A percentile compares a stretch with the other conserved stretches of the same genome.
Evolutionary conservation across 2,888 invertebrate genomes (phyloP).

Genomic region (Ophioninae sp.): DNA sequence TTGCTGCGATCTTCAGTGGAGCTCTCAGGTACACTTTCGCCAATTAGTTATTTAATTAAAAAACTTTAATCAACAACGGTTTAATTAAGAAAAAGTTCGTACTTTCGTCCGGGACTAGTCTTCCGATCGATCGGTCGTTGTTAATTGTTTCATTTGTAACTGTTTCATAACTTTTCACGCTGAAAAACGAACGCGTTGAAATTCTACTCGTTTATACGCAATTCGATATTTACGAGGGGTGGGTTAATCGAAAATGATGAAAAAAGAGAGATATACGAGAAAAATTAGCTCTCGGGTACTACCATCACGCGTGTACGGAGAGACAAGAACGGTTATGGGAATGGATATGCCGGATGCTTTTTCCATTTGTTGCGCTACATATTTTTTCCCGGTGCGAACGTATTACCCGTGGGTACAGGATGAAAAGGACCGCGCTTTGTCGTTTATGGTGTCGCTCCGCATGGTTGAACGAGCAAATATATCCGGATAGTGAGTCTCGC

Average conservation of each 20-base stretch:
- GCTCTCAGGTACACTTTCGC: constrained; percentile 83
- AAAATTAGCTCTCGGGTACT: constrained; percentile 1
- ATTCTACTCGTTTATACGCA: background rate
- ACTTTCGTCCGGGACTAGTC: background rate
- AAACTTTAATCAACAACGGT: background rate
- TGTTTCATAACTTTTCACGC: background rate
- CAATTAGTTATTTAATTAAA: no score
- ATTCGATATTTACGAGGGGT: background rate
- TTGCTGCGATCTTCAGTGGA: constrained; percentile 88
- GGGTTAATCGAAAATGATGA: background rate
- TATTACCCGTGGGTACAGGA: constrained; percentile 53
- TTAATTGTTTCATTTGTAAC: background rate
- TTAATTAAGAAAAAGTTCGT: background rate
- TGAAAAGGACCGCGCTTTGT: constrained; percentile 48
- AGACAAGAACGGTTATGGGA: constrained; percentile 34
- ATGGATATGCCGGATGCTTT: constrained; percentile 50
- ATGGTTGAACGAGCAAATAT: constrained; percentile 49
- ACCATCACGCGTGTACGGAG: background rate
- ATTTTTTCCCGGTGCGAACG: constrained; percentile 53
- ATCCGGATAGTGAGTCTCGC: constrained; percentile 39
- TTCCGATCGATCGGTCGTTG: background rate
- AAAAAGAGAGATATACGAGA: constrained; percentile 19
- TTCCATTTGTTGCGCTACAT: constrained; percentile 61
- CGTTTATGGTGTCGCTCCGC: constrained; percentile 28
- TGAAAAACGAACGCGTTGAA: background rate